Conservation (phyloP, 2,888 invertebrate species). For the Rapana venosa region DNA sequence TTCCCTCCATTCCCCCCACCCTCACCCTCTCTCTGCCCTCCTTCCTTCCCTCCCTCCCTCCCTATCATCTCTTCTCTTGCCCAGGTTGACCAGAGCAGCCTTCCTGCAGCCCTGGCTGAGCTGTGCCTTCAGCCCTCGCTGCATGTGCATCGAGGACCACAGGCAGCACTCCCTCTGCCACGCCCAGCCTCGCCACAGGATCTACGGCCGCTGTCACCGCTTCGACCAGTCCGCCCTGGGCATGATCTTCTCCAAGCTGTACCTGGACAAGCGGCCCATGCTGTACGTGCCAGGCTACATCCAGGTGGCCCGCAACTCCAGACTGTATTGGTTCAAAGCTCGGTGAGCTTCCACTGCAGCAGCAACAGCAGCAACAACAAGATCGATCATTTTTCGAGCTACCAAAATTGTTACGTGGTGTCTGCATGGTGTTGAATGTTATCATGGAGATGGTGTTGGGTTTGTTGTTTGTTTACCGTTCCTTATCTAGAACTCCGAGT, state of each 20-base stretch:
- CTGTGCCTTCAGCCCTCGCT: constrained; percentile 40
- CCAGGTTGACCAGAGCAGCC: not conserved
- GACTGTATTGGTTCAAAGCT: not conserved
- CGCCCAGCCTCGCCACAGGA: not conserved
- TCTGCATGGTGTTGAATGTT: too few species aligned
- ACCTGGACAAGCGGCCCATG: not conserved
- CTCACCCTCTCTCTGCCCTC: not conserved
- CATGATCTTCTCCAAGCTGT: constrained; percentile 10
- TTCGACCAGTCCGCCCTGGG: constrained; percentile 12
- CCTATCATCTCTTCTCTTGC: not conserved
- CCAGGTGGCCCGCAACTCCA: not conserved
- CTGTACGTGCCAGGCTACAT: not conserved
- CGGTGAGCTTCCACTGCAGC: too few species aligned
- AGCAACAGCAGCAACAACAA: too few species aligned
- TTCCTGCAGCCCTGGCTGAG: constrained; percentile 48
- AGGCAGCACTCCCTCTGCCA: too few species aligned
- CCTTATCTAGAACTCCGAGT: too few species aligned
- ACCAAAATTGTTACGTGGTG: too few species aligned
- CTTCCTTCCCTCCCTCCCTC: not conserved
- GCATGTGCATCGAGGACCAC: constrained; percentile 42
- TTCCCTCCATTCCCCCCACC: not conserved
- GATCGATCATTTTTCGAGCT: too few species aligned
- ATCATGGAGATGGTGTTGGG: too few species aligned
- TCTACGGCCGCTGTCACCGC: not conserved
- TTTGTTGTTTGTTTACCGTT: too few species aligned